A percentile compares a stretch with the other conserved stretches of the same genome.
These are phyloP conservation scores for Lepisosteus osseus DNA, from an alignment of 2,113 vertebrate species.

Conservation along the genomic window DNA sequence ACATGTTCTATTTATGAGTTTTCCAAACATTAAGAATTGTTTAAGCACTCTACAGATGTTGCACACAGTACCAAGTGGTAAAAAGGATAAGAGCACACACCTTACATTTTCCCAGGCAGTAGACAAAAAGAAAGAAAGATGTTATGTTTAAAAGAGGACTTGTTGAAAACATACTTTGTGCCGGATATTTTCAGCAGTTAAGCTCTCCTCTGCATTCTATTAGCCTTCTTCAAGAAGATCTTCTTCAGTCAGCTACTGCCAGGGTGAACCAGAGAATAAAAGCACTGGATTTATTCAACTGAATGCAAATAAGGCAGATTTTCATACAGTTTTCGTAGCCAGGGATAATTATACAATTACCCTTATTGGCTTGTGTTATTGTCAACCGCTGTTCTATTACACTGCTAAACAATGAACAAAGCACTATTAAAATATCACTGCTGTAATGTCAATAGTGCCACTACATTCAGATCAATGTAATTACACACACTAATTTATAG, in stretches of 20 bases:
- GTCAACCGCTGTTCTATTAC: background rate
- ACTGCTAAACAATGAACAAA: background rate
- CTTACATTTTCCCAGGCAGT: too few relatives aligned
- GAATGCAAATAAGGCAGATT: background rate
- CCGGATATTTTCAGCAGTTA: background rate
- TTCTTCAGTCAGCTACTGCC: background rate
- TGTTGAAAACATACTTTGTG: background rate
- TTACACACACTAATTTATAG: conserved; percentile 1
- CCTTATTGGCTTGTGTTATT: background rate
- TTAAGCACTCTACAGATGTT: too few relatives aligned
- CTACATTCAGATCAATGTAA: background rate
- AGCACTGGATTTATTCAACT: background rate
- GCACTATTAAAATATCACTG: background rate
- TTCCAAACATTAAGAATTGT: too few relatives aligned
- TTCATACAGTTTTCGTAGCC: background rate
- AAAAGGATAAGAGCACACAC: too few relatives aligned
- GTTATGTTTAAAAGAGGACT: too few relatives aligned
- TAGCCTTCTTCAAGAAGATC: too few relatives aligned
- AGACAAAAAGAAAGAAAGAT: too few relatives aligned
- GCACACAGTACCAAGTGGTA: too few relatives aligned
- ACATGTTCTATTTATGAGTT: too few relatives aligned
- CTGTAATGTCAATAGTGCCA: background rate
- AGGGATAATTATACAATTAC: background rate
- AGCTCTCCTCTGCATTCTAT: background rate
- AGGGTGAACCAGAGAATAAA: background rate